Base-by-base conservation (phyloP, 2,797 vertebrate genomes). In the Mico argentatus region DNA sequence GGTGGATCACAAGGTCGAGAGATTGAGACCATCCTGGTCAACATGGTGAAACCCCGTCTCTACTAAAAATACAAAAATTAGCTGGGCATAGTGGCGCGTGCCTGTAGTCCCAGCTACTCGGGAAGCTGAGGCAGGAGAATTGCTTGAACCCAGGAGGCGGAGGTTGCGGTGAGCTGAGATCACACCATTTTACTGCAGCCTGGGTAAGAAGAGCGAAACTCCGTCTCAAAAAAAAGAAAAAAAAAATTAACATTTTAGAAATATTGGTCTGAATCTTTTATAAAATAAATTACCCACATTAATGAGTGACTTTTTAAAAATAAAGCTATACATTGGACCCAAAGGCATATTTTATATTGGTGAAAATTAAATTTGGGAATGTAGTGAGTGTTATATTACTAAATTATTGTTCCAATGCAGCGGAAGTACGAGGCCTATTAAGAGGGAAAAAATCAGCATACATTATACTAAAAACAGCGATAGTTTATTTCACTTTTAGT, bases 331-430 rank as follows among this genome's bases (percentile, higher is more conserved):
- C 59, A 44, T 79, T 97, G 52, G 1, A 59, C n/a, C 6, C 20
- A 72, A 50, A 89, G 61, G 30, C 36, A 36, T 50, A 77, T 76
- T 97, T 50, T 33, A 12, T 96, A 55, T 72, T 91, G 44, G 64
- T 95, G 4, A 36, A 91, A 79, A 41, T 90, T 91, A 83, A 96
- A 52, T 89, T 86, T 95, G 95, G 55, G 11, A 85, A 55, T 90
- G 24, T 80, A 73, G 41, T 80, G 72, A 27, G 27, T 80, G 20
- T 82, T 89, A 59, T 1, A 13, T 89, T 90, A 61, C 52, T 89
- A 91, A 94, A 91, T 88, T 86, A 44, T 1, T 80, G 72, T 85
- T 83, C 27, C 44, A 81, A 11, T 8, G 13, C 79, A 64, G 33
- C 19, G 39, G 55, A 48, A 96, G 39, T 83, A 52, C 67, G 41